Base-by-base conservation (phyloP, 2,113 vertebrate genomes). In the Antechinus stuartii region DNA sequence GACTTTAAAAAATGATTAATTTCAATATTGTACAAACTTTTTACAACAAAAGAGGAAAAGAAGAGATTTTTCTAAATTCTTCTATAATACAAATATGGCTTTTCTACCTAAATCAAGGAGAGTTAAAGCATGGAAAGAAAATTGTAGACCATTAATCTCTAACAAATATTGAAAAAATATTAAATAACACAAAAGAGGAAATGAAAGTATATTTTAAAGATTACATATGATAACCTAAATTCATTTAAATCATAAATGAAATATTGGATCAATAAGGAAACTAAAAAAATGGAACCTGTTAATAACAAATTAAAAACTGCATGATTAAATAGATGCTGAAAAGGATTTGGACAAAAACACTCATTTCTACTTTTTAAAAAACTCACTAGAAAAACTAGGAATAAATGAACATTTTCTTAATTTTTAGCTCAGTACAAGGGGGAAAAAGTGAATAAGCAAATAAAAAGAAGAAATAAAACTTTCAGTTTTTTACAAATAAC, bases 391-490 rank as follows among this genome's bases (percentile, higher is more conserved):
- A 16, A 54, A 2, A 54, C 54, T 35, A 30, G 30, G 30, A 68
- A 68, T 16, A 68, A 30, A 61, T 61, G 1, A 68, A 68, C 61
- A 35, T 68, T 68, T 68, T 12, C 30, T 68, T 68, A 68, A 68
- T 35, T n/a, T 84, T 56, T 46, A 92, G 56, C 53, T 90, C 22
- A 93, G 93, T 90, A 91, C 46, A 92, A 93, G 90, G 54, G 91
- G 50, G 91, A 89, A 10, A 93, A 55, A 90, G 61, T 94, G 46
- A 94, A 91, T 16, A 53, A 46, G 54, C 46, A 55, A 57, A 95
- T 30, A 11, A 68, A 35, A 68, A 35, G 11, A 68, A 30, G 30
- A 68, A 68, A 35, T 68, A 68, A 68, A 68, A 35, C 61, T 57
- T 27, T 61, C 57, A 68, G 3, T 35, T 35, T 47, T 68, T 68